Conservation (phyloP, 1,140 invertebrate species). For the Argopecten irradians region DNA sequence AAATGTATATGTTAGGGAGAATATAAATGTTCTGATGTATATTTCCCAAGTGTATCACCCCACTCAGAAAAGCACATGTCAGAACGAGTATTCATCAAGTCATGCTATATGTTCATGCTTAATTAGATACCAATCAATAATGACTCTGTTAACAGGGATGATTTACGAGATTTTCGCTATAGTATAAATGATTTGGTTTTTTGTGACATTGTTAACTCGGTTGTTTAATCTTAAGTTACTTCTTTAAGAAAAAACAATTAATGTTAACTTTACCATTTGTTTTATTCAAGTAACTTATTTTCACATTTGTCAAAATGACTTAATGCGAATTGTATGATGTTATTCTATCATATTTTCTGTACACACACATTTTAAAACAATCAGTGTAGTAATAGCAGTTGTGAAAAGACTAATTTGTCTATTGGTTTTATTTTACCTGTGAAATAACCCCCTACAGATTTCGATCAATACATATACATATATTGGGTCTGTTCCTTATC, state of each 20-base stretch:
- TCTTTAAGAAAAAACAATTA: background rate
- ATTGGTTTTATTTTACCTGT: background rate
- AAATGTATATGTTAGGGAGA: background rate
- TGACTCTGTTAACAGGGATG: background rate
- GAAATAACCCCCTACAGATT: background rate
- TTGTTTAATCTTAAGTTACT: background rate
- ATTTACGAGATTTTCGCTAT: background rate
- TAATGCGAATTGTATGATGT: too few species aligned
- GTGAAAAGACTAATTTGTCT: background rate
- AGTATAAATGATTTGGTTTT: background rate
- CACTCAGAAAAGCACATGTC: background rate
- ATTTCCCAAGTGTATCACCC: background rate
- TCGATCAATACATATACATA: background rate
- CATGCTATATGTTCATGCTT: conserved; percentile 10
- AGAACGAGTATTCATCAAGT: background rate
- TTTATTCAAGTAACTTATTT: too few species aligned
- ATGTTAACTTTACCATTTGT: background rate
- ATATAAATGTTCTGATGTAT: background rate
- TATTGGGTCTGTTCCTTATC: background rate
- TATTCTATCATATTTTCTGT: too few species aligned
- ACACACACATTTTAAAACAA: too few species aligned
- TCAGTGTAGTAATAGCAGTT: too few species aligned
- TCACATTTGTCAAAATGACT: too few species aligned
- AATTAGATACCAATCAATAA: background rate
- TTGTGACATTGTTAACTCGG: background rate